Evolutionary conservation across 2,113 vertebrate genomes (phyloP).

Genomic region (Aix galericulata): DNA sequence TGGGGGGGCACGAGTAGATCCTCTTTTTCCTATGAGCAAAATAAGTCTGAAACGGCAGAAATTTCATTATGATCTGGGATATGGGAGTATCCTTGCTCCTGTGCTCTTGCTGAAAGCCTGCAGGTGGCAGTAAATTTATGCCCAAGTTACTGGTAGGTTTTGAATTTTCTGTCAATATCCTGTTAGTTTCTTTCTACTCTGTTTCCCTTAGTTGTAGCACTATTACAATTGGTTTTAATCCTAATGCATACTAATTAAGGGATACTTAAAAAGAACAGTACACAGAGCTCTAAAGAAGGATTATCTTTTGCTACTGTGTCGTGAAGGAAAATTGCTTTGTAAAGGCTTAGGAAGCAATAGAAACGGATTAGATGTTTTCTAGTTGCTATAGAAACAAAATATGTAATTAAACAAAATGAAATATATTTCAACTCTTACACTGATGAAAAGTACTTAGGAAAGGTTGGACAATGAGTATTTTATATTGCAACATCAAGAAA

Average conservation of each 20-base stretch:
- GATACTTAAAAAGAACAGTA: slow-evolving; percentile 64
- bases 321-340: slow-evolving; percentile 64
- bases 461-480: slow-evolving; percentile 13
- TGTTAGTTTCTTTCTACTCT: neutral
- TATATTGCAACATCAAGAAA: slow-evolving; percentile 22
- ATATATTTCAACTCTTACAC: slow-evolving; percentile 33
- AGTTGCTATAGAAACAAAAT: slow-evolving; percentile 76
- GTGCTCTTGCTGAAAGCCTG: slow-evolving; percentile 40
- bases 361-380: slow-evolving; percentile 57
- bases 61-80: neutral
- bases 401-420: slow-evolving; percentile 73
- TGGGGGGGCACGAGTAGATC: neutral
- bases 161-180: neutral
- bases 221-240: slow-evolving; percentile 69
- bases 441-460: slow-evolving; percentile 37
- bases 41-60: neutral
- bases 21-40: neutral
- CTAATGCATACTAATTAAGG: slow-evolving; percentile 71
- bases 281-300: slow-evolving; percentile 65
- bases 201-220: slow-evolving; percentile 35
- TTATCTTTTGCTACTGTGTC: slow-evolving; percentile 70
- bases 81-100: neutral
- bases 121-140: slow-evolving; percentile 78
- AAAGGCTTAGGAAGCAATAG: slow-evolving; percentile 70
- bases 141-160: neutral